Conservation (phyloP, 2,797 vertebrate genomes). For the Spondyliosoma cantharus region DNA sequence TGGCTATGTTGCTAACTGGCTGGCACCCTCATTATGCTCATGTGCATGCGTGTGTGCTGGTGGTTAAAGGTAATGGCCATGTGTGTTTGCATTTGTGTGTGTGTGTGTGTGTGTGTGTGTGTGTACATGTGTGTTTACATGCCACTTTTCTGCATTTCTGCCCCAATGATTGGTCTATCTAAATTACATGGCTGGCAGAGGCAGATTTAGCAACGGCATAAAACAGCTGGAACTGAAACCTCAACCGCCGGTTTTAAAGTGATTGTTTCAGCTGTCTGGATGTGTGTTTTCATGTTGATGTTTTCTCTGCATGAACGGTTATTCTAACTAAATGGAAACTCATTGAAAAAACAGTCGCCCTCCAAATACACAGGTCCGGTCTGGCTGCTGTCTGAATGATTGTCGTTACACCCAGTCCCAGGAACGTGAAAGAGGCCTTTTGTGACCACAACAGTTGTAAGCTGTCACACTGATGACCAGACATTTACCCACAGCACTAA, state of each 20-base stretch:
- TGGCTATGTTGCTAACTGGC: conserved; percentile 44
- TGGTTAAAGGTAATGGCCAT: conserved; percentile 53
- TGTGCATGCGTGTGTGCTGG: conserved; percentile 48
- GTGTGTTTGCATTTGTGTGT: conserved; percentile 41
- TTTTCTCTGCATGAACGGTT: conserved; percentile 37
- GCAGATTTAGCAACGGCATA: conserved; percentile 71
- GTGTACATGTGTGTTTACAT: conserved; percentile 47
- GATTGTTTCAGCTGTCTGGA: conserved; percentile 68
- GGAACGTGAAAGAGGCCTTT: conserved; percentile 41
- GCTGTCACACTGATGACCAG: conserved; percentile 54
- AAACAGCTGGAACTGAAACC: conserved; percentile 76
- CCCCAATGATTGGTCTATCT: conserved; percentile 17
- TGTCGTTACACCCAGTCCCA: conserved; percentile 42
- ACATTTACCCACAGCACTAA: conserved; percentile 33
- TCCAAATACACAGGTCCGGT: conserved; percentile 47
- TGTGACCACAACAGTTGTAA: conserved; percentile 59
- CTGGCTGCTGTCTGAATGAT: conserved; percentile 35
- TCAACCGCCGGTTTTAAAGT: conserved; percentile 46
- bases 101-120: conserved; percentile 33
- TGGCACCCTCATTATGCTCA: conserved; percentile 52
- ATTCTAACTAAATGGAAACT: conserved; percentile 52
- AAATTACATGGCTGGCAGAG: conserved; percentile 71
- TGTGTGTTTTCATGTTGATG: conserved; percentile 55
- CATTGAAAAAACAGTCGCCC: conserved; percentile 40
- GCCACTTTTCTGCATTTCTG: conserved; percentile 49